A percentile compares a stretch with the other conserved stretches of the same genome.
phyloP scores from a whole-genome alignment of 2,888 invertebrate genomes.

The Vandiemenella viatica region DNA sequence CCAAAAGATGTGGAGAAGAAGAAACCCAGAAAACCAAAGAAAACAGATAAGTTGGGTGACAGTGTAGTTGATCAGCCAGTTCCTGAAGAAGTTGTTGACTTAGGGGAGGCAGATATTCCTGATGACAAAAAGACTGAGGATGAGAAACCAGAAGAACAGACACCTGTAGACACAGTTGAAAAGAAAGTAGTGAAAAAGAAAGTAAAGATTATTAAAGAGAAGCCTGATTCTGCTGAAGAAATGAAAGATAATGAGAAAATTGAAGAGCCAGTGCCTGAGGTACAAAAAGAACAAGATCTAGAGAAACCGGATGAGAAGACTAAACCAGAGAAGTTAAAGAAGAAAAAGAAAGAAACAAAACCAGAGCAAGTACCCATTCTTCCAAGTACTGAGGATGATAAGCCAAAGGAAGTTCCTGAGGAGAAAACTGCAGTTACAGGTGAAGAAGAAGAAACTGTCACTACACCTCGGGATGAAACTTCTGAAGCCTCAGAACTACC shows the following conservation, averaged over 20 bases:
- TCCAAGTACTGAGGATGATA: no score
- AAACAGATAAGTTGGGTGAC: no score
- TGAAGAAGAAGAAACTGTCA: conserved; percentile 26
- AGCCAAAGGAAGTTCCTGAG: no score
- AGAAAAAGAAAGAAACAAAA: background rate
- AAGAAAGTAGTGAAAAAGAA: conserved; percentile 19
- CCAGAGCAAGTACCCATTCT: background rate
- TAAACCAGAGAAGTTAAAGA: conserved; percentile 9
- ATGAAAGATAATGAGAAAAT: no score
- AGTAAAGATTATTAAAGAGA: conserved; percentile 25
- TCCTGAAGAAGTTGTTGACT: background rate
- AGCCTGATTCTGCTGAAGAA: conserved; percentile 15
- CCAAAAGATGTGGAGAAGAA: conserved; percentile 1
- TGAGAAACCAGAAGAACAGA: background rate
- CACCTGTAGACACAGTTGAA: conserved; percentile 12
- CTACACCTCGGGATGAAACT: background rate
- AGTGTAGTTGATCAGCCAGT: no score
- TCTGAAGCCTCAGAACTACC: background rate
- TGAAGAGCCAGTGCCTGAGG: conserved; percentile 9
- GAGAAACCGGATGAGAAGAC: conserved; percentile 19
- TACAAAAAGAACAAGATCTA: conserved; percentile 14
- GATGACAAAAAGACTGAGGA: no score
- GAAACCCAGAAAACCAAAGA: no score
- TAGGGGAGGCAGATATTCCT: no score
- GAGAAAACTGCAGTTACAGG: no score